Evolutionary conservation across 2,888 invertebrate species (phyloP).

Genomic region (Heterodera filipjevi): DNA sequence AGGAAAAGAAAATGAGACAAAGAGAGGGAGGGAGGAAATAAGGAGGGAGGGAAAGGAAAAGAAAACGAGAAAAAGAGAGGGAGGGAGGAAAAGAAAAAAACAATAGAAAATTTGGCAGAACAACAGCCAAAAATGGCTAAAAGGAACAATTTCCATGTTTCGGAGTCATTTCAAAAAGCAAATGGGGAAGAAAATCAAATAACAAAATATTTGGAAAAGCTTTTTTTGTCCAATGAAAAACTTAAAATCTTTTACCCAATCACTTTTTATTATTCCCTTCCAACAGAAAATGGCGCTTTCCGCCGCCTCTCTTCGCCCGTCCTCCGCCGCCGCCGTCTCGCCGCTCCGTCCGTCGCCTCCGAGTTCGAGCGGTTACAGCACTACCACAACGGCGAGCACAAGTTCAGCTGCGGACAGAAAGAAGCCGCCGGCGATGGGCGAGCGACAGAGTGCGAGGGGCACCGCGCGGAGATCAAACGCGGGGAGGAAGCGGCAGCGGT

Average conservation of each 20-base stretch:
- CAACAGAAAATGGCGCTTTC: not conserved
- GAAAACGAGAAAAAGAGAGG: too few relatives aligned
- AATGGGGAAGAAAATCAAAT: too few relatives aligned
- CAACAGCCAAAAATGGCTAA: not conserved
- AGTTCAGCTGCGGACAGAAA: not conserved
- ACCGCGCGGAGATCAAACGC: conserved; percentile 1
- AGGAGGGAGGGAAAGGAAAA: too few relatives aligned
- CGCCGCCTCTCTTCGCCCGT: not conserved
- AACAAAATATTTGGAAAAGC: too few relatives aligned
- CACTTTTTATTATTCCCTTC: too few relatives aligned
- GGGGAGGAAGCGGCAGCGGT: not conserved
- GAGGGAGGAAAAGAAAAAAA: too few relatives aligned
- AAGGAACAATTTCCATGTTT: too few relatives aligned
- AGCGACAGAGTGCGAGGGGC: not conserved
- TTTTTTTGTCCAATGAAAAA: too few relatives aligned
- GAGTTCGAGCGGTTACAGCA: conserved; percentile 5
- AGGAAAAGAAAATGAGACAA: not conserved
- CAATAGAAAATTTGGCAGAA: too few relatives aligned
- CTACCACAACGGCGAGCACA: not conserved
- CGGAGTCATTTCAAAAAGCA: too few relatives aligned
- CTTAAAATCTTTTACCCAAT: too few relatives aligned
- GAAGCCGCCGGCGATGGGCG: not conserved
- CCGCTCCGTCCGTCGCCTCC: conserved; percentile 2
- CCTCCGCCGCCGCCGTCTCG: conserved; percentile 1
- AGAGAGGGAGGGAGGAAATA: too few relatives aligned